phyloP scores from a whole-genome alignment of 2,888 invertebrate genomes.

The Rutpela maculata region DNA sequence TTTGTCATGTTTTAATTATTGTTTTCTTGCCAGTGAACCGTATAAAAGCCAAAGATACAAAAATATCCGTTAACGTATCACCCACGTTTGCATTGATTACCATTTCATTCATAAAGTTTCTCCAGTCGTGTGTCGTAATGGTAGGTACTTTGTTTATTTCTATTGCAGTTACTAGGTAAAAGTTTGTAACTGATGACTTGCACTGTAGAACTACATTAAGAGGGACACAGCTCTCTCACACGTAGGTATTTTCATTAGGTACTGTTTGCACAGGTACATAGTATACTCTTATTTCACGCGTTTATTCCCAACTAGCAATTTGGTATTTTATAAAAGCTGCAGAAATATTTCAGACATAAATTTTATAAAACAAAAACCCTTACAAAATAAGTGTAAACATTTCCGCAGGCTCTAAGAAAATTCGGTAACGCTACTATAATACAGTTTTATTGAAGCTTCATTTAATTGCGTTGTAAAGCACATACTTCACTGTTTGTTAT shows the following conservation, averaged over 20 bases:
- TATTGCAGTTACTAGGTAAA: neutral
- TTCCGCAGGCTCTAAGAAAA: too few relatives aligned
- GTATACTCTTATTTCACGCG: too few relatives aligned
- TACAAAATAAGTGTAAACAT: too few relatives aligned
- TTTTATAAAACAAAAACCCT: too few relatives aligned
- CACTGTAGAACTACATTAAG: neutral
- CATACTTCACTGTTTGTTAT: too few relatives aligned
- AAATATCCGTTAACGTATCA: neutral
- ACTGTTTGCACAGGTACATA: neutral
- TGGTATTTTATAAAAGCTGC: too few relatives aligned
- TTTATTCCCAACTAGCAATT: too few relatives aligned
- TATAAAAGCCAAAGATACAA: neutral
- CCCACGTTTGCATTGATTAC: neutral
- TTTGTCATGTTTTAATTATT: neutral
- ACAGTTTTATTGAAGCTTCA: too few relatives aligned
- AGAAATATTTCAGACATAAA: too few relatives aligned
- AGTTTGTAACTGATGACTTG: neutral
- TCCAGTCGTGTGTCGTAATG: neutral
- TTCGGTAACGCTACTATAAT: too few relatives aligned
- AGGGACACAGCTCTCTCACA: neutral
- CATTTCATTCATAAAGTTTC: neutral
- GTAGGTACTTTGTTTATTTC: neutral
- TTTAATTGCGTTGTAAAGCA: too few relatives aligned
- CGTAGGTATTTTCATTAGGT: neutral
- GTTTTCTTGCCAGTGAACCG: neutral